phyloP scores from a whole-genome alignment of 2,797 vertebrate species.

The Limnodromus scolopaceus region DNA sequence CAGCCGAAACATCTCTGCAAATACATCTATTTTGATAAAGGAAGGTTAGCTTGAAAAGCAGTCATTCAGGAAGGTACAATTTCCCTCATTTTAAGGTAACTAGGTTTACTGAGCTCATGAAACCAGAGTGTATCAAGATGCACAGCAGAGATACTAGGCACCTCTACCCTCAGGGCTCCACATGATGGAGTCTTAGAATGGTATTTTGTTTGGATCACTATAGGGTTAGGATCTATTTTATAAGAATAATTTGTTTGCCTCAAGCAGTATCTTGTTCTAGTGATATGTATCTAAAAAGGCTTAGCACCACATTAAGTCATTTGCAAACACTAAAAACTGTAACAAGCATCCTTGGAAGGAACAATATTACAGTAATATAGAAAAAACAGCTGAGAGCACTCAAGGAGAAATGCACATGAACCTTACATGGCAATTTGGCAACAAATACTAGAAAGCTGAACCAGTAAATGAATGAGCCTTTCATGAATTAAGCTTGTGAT shows the following conservation, averaged over 20 bases:
- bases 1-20: neutral
- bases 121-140: neutral
- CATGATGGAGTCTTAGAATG: neutral
- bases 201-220: neutral
- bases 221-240: neutral
- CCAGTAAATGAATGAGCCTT: neutral
- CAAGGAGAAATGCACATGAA: neutral
- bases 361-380: neutral
- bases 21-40: neutral
- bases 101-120: neutral
- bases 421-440: neutral
- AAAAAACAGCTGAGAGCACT: neutral
- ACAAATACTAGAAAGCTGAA: neutral
- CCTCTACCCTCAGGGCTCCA: neutral
- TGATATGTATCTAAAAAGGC: neutral
- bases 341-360: neutral
- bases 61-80: neutral
- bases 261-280: neutral
- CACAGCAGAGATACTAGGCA: neutral
- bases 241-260: neutral
- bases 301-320: conserved; percentile 29
- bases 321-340: neutral
- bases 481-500: neutral
- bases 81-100: neutral
- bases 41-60: neutral